Evolutionary conservation across 2,797 vertebrate species (phyloP), one percentile per base, ranked within the genome.

Genomic region (Silurus aristotelis): DNA sequence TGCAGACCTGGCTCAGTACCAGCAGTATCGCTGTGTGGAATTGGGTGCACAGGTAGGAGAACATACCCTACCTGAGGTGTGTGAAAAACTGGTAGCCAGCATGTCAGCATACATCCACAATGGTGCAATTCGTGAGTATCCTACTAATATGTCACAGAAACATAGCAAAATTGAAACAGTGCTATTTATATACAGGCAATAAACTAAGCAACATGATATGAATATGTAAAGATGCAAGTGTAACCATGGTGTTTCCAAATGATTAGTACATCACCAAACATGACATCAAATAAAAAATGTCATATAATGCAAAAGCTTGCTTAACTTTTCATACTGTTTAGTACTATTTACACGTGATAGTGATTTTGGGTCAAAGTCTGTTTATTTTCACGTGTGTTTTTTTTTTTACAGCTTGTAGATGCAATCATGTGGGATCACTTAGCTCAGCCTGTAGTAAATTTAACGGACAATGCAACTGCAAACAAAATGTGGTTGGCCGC

Each of bases 401-500:
- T 31, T 31, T 82, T 81, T 84, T 8, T 46, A 58, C 91, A 99
- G 97, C 91, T 0, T 99, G 97, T 87, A 93, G 91, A 66, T 97
- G 97, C 92, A 93, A 97, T 79, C 72, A 80, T 0, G 81, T 92
- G 60, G 97, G 97, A 2, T 95, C 96, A 0, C 61, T 93, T 0
- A 92, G 93, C 0, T 19, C 88, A 20, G 92, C 22, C 84, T 98
- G 97, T 85, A 94, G 93, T 89, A 94, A 91, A 78, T 90, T 96
- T 71, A 96, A 95, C 0, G 97, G 97, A 1, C 89, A 94, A 83
- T 97, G 97, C 90, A 92, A 93, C 22, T 97, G 97, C 91, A 97
- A 97, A 90, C 91, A 93, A 60, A 95, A 94, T 0, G 95, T 98
- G 0, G 90, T 94, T 48, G 96, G 97, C 12, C 94, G 93, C 71